Conservation (phyloP, 2,797 vertebrate genomes). For the Ptychadena robeensis region DNA sequence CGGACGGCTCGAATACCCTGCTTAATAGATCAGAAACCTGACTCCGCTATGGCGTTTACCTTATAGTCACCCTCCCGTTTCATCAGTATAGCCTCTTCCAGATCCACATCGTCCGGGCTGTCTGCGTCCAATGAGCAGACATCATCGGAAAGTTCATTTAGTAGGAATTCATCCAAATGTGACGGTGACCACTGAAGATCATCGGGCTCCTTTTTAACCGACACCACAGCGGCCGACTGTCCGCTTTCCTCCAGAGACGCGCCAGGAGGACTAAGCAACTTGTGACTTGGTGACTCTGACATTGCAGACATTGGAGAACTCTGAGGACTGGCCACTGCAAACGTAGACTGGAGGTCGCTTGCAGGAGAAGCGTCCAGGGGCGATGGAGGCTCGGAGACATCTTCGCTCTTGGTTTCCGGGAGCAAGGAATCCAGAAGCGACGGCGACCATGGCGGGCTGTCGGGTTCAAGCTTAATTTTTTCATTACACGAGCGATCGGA, state of each 20-base stretch:
- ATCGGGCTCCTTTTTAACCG: slow-evolving; percentile 29
- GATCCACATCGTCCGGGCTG: slow-evolving; percentile 55
- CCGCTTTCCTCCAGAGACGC: neutral
- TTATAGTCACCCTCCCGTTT: slow-evolving; percentile 40
- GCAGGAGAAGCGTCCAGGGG: slow-evolving; percentile 2
- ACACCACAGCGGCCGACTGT: neutral
- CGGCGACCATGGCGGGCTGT: slow-evolving; percentile 57
- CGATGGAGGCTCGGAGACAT: slow-evolving; percentile 11
- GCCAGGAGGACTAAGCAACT: slow-evolving; percentile 11
- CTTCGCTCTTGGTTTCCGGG: slow-evolving; percentile 8
- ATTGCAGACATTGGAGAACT: slow-evolving; percentile 14
- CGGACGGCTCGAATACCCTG: too few species aligned
- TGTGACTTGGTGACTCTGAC: slow-evolving; percentile 38
- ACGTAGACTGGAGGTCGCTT: neutral
- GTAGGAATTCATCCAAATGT: slow-evolving; percentile 52
- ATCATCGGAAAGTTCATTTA: slow-evolving; percentile 52
- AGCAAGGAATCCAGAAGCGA: slow-evolving; percentile 51
- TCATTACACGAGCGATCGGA: slow-evolving; percentile 22
- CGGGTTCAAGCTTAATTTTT: slow-evolving; percentile 2
- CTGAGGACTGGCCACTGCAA: slow-evolving; percentile 34
- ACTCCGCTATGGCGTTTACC: neutral
- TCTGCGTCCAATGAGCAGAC: slow-evolving; percentile 37
- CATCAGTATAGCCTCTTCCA: slow-evolving; percentile 55
- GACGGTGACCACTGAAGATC: slow-evolving; percentile 58
- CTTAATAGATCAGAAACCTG: too few species aligned